phyloP scores from a whole-genome alignment of 2,797 vertebrate species.

The Acanthiza pusilla region DNA sequence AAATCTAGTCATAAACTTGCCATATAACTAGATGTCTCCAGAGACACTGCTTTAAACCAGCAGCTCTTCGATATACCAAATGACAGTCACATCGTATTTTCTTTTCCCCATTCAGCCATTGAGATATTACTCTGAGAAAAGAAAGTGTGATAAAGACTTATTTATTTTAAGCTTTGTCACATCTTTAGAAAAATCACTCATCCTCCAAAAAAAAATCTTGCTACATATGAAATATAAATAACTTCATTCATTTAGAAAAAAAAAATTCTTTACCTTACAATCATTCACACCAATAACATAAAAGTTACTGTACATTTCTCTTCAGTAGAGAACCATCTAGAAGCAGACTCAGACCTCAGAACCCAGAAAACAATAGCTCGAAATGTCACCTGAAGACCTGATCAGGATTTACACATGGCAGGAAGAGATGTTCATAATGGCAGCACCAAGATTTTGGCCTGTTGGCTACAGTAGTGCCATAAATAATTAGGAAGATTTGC shows the following conservation, averaged over 20 bases:
- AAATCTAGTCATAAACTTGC: background rate
- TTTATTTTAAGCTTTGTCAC: background rate
- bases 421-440: background rate
- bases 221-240: background rate
- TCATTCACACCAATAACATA: background rate
- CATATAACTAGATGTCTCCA: background rate
- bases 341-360: background rate
- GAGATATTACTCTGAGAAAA: background rate
- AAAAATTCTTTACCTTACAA: background rate
- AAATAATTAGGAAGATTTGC: background rate
- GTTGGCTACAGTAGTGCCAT: background rate
- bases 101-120: background rate
- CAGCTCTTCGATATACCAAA: background rate
- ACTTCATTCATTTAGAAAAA: background rate
- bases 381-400: background rate
- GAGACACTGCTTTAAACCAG: background rate
- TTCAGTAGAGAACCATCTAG: background rate
- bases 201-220: background rate
- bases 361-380: background rate
- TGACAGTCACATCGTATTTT: background rate
- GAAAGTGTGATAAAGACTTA: background rate
- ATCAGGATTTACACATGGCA: background rate
- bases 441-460: background rate
- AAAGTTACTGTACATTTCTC: background rate
- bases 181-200: background rate